phyloP scores from a whole-genome alignment of 2,888 invertebrate genomes.

The Willowsia nigromaculata region DNA sequence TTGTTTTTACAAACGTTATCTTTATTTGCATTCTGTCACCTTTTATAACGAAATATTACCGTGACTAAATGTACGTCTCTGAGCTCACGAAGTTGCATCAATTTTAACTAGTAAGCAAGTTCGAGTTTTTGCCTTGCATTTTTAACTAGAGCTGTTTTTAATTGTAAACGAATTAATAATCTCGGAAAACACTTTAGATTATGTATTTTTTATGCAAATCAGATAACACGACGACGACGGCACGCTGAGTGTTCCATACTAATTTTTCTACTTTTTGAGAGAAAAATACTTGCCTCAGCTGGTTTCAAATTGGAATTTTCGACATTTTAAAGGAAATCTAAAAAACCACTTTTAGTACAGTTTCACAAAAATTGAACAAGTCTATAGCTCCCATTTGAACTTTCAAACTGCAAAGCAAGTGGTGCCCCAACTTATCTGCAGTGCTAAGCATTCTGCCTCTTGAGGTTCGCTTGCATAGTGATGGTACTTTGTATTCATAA shows the following conservation, averaged over 20 bases:
- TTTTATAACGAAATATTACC: no score
- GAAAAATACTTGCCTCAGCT: no score
- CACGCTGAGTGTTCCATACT: constrained; percentile 19
- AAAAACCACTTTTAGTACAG: background rate
- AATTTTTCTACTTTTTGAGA: constrained; percentile 5
- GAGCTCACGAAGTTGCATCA: no score
- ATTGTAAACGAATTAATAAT: constrained; percentile 25
- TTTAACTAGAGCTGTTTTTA: constrained; percentile 3
- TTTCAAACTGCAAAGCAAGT: background rate
- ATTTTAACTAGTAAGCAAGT: no score
- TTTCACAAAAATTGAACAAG: constrained; percentile 10
- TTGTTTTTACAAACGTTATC: no score
- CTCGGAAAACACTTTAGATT: background rate
- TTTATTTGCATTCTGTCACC: no score
- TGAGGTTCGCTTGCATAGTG: background rate
- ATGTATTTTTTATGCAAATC: constrained; percentile 30
- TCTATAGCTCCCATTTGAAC: background rate
- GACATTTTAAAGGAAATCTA: background rate
- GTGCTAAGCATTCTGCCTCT: background rate
- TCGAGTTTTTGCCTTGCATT: background rate
- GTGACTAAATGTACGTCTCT: no score
- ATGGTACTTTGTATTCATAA: background rate
- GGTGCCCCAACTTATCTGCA: background rate
- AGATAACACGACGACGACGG: background rate
- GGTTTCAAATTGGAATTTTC: background rate